Conservation (phyloP, 2,888 invertebrate genomes). For the Venusia cambrica region DNA sequence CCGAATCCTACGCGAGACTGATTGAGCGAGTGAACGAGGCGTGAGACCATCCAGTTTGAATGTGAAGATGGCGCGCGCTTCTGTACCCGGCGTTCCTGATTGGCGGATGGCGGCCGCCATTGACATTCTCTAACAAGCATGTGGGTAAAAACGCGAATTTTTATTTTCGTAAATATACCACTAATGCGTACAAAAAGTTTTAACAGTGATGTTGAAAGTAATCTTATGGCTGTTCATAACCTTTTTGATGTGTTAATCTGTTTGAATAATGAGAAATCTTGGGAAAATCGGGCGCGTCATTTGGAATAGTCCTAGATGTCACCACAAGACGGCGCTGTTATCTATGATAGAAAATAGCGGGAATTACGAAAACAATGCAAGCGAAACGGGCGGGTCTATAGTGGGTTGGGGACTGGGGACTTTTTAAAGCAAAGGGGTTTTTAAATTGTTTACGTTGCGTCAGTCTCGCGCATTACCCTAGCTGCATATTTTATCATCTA, state of each 20-base stretch:
- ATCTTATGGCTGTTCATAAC: constrained; percentile 9
- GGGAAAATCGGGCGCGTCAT: constrained; percentile 41
- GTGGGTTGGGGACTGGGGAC: too few species aligned
- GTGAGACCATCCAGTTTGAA: constrained; percentile 85
- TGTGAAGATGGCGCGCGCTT: constrained; percentile 91
- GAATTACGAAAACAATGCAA: constrained; percentile 45
- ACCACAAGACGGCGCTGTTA: constrained; percentile 43
- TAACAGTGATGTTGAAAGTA: constrained; percentile 44
- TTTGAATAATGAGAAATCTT: constrained; percentile 27
- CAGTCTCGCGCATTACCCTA: too few species aligned
- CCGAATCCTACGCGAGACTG: constrained; percentile 85
- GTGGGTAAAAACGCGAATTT: constrained; percentile 49
- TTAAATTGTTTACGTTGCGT: too few species aligned
- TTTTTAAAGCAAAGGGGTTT: too few species aligned
- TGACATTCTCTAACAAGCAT: constrained; percentile 61
- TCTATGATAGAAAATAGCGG: constrained; percentile 46
- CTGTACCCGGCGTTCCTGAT: constrained; percentile 57
- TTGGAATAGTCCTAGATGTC: constrained; percentile 45
- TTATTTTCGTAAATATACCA: constrained; percentile 30
- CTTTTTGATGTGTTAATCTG: constrained; percentile 1
- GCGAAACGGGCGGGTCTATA: constrained; percentile 70
- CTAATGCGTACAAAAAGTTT: constrained; percentile 11
- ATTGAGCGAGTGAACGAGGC: constrained; percentile 81
- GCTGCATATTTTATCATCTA: too few species aligned
- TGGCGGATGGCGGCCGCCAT: constrained; percentile 64